Percentiles rank a stretch among this genome's conserved stretches.
Evolutionary conservation across 2,797 vertebrate genomes (phyloP).

Genomic region (Gadopsis bispinosus): DNA sequence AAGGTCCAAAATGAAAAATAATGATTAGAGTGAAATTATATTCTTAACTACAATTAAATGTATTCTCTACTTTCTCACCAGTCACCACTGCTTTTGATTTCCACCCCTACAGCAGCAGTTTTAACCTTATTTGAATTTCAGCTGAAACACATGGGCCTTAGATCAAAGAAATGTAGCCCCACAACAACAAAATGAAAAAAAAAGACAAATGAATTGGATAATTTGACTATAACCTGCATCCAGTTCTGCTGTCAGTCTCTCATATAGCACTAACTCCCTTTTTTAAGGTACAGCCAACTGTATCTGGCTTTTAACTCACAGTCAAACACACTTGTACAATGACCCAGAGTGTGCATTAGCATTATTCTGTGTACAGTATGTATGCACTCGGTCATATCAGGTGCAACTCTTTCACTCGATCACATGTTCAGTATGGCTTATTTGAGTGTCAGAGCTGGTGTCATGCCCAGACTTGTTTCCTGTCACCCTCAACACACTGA

Average conservation of each 20-base stretch:
- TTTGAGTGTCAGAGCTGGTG: conserved; percentile 35
- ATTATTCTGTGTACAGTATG: not conserved
- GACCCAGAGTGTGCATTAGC: not conserved
- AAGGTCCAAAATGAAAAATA: not conserved
- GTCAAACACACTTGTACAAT: conserved; percentile 15
- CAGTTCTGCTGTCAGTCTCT: conserved; percentile 60
- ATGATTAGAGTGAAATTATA: not conserved
- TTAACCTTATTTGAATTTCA: conserved; percentile 10
- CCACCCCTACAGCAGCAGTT: not conserved
- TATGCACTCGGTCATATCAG: conserved; percentile 19
- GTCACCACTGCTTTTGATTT: too few relatives aligned
- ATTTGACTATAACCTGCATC: conserved; percentile 75
- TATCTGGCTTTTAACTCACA: conserved; percentile 22
- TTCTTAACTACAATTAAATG: too few relatives aligned
- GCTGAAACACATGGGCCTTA: not conserved
- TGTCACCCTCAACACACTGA: conserved; percentile 41
- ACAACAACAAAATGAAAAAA: conserved; percentile 10
- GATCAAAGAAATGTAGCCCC: conserved; percentile 17
- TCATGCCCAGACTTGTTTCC: conserved; percentile 50
- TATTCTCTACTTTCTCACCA: too few relatives aligned
- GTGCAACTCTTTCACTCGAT: conserved; percentile 28
- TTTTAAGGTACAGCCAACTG: conserved; percentile 23
- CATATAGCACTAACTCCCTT: conserved; percentile 31
- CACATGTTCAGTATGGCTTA: conserved; percentile 23
- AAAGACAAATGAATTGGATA: conserved; percentile 21